phyloP scores from a whole-genome alignment of 2,888 invertebrate species.

The Cosmia trapezina region DNA sequence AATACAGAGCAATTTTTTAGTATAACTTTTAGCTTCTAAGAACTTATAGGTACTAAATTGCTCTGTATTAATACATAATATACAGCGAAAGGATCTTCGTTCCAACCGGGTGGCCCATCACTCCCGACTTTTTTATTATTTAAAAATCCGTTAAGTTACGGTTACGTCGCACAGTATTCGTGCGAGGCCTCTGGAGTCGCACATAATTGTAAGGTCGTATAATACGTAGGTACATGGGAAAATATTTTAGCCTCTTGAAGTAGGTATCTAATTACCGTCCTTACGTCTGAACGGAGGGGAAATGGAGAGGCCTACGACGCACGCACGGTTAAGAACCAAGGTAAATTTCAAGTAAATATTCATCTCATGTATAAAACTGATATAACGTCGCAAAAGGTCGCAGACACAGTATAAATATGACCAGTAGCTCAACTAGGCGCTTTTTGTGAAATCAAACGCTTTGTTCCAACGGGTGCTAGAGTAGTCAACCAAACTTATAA shows the following conservation, averaged over 20 bases:
- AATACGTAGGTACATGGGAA: not conserved
- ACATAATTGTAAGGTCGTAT: not conserved
- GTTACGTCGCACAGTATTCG: not conserved
- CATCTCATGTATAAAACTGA: not conserved
- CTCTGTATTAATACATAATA: too few relatives aligned
- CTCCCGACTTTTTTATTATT: too few relatives aligned
- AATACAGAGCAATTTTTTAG: too few relatives aligned
- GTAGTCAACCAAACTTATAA: not conserved
- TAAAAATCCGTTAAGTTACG: not conserved
- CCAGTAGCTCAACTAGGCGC: not conserved
- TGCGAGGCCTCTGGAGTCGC: not conserved
- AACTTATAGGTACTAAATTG: too few relatives aligned
- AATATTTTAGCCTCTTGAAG: slow-evolving; percentile 7
- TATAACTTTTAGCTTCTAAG: too few relatives aligned
- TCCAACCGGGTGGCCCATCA: too few relatives aligned
- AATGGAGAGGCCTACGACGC: not conserved
- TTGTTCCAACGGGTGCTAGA: not conserved
- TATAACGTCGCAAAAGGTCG: not conserved
- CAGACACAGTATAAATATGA: slow-evolving; percentile 6
- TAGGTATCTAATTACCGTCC: not conserved
- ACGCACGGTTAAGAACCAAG: not conserved
- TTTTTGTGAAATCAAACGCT: not conserved
- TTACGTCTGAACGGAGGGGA: not conserved
- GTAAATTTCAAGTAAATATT: not conserved
- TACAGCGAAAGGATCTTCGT: too few relatives aligned